Conservation (phyloP, 1,140 invertebrate genomes). For the Coelopa frigida region DNA sequence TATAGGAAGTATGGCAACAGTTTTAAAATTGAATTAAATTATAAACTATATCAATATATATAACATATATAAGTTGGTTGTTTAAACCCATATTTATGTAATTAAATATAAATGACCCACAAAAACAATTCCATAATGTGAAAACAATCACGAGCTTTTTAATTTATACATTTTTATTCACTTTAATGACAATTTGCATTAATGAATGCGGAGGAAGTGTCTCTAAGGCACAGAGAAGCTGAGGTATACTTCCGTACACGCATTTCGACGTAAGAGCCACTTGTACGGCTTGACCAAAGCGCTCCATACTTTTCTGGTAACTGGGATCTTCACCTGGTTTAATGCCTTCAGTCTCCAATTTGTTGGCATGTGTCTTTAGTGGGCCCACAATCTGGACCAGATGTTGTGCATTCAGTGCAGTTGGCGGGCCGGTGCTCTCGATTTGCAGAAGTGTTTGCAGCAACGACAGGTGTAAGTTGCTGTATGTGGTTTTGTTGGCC, state of each 20-base stretch:
- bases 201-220: constrained; percentile 53
- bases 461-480: constrained; percentile 57
- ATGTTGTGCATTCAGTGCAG: constrained; percentile 53
- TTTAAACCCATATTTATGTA: background rate
- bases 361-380: constrained; percentile 45
- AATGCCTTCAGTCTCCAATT: constrained; percentile 29
- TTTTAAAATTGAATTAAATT: background rate
- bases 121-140: background rate
- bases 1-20: background rate
- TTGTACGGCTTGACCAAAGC: constrained; percentile 69
- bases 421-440: constrained; percentile 46
- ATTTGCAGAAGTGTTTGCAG: constrained; percentile 55
- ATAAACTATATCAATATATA: constrained; percentile 1
- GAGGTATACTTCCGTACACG: constrained; percentile 66
- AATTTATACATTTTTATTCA: constrained; percentile 22
- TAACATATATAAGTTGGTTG: background rate
- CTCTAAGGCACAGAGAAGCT: constrained; percentile 50
- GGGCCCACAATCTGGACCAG: constrained; percentile 47
- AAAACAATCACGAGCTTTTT: no score
- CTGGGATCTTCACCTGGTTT: constrained; percentile 23
- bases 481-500: constrained; percentile 45
- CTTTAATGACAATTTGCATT: constrained; percentile 53
- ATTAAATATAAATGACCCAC: constrained; percentile 1
- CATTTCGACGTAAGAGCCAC: constrained; percentile 64
- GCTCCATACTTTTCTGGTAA: constrained; percentile 56